Evolutionary conservation across 2,888 invertebrate genomes (phyloP).

Genomic region (Protodeltote pygarga): DNA sequence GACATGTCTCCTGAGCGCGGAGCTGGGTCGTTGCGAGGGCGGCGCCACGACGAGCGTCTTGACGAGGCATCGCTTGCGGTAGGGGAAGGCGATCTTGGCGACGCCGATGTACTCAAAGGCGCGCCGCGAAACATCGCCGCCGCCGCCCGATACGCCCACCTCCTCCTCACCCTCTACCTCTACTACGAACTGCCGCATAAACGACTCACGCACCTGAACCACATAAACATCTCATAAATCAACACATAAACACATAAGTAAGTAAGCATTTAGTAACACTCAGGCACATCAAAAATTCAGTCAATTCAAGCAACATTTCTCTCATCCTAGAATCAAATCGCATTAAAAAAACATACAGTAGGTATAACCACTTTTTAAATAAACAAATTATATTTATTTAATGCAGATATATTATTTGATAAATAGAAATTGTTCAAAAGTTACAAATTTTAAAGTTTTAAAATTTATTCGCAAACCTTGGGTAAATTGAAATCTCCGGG

Average conservation of each 20-base stretch:
- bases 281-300: too few relatives aligned
- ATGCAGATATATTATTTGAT: too few relatives aligned
- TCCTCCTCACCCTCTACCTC: slow-evolving; percentile 95
- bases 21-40: slow-evolving; percentile 93
- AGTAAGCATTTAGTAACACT: too few relatives aligned
- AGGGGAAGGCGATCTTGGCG: slow-evolving; percentile 83
- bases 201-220: slow-evolving; percentile 96
- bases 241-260: too few relatives aligned
- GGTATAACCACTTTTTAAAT: too few relatives aligned
- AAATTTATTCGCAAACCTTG: slow-evolving; percentile 86
- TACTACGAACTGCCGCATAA: slow-evolving; percentile 98
- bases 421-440: too few relatives aligned
- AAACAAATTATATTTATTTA: too few relatives aligned
- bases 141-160: slow-evolving; percentile 47
- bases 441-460: neutral
- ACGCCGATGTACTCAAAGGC: slow-evolving; percentile 78
- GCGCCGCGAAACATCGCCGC: slow-evolving; percentile 67
- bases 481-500: slow-evolving; percentile 96
- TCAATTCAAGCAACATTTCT: too few relatives aligned
- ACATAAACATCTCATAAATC: too few relatives aligned
- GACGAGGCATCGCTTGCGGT: slow-evolving; percentile 94
- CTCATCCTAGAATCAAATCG: too few relatives aligned
- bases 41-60: slow-evolving; percentile 93
- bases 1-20: slow-evolving; percentile 92
- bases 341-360: too few relatives aligned